Evolutionary conservation across 2,888 invertebrate species (phyloP).

Genomic region (Callyntrura guangdongensis): DNA sequence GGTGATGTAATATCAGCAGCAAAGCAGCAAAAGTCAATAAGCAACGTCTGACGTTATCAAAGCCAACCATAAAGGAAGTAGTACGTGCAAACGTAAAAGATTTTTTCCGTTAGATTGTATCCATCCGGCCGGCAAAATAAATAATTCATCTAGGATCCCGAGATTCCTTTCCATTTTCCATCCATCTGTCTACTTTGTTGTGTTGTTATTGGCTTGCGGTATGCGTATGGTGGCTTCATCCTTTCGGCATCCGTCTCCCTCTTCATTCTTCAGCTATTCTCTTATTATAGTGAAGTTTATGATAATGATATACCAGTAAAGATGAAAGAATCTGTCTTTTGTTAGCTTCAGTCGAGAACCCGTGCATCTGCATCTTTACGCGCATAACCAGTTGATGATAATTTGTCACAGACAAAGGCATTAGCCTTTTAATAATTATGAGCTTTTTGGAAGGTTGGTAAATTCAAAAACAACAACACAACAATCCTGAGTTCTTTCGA

Average conservation of each 20-base stretch:
- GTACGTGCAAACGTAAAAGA: no score
- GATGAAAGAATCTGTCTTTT: constrained; percentile 32
- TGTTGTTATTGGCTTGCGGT: constrained; percentile 53
- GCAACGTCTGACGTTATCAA: no score
- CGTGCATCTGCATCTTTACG: background rate
- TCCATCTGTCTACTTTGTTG: background rate
- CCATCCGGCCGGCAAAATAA: constrained; percentile 58
- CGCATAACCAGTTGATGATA: constrained; percentile 3
- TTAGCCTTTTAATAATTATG: background rate
- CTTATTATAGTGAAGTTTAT: no score
- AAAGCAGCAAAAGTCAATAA: no score
- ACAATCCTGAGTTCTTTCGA: background rate
- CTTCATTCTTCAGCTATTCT: no score
- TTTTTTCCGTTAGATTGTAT: constrained; percentile 39
- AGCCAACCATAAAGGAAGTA: no score
- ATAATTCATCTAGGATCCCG: constrained; percentile 46
- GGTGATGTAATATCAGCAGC: no score
- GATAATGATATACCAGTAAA: no score
- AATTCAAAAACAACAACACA: constrained; percentile 53
- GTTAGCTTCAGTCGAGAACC: background rate
- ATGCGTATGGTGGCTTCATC: no score
- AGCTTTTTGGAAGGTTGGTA: background rate
- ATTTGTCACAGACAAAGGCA: constrained; percentile 8
- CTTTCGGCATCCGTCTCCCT: constrained; percentile 11
- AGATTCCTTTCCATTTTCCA: constrained; percentile 64